Base-by-base conservation (phyloP, 2,797 vertebrate species). In the Dryobates pubescens region DNA sequence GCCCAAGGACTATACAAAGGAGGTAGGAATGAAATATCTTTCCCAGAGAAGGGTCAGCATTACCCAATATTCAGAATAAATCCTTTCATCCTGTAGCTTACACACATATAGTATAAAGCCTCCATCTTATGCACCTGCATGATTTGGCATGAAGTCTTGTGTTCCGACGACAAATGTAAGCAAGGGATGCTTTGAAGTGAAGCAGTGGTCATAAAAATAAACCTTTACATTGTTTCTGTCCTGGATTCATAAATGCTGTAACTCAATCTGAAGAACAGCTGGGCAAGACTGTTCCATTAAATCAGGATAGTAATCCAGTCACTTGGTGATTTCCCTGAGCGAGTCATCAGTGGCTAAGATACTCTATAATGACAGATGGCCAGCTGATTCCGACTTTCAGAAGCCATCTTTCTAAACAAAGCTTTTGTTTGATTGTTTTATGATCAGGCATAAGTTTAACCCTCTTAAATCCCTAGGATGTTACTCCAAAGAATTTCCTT, bases 401-500 rank as follows among this genome's bases (percentile, higher is more conserved):
- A 79, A 83, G 4, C 26, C 10, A 7, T 57, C 30, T 79, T 88
- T 69, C 17, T 76, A 64, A 88, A 32, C 53, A 17, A 72, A 74
- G 36, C 65, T 71, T 69, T 56, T 84, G 5, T 54, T 65, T 20
- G 17, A 10, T 36, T 69, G 18, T 79, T 61, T 71, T 59, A 43
- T 82, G 34, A 70, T 64, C 8, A 68, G 29, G 32, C 81, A 53
- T 64, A 70, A 78, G 64, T 77, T 79, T 38, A 61, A 82, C 86
- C 67, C 56, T 90, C 53, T 73, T 45, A 63, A 76, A 74, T 89
- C 71, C 43, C 58, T 83, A 99, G 99, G 97, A 97, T 65, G 99
- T 99, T 89, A 99, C 98, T 38, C 98, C 99, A 14, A 76, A 98
- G 53, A 99, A 99, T 96, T 99, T 99, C 97, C 97, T 99, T 94